These are phyloP conservation scores for Neodiprion virginianus DNA, from an alignment of 1,140 invertebrate species.

Conservation along the genomic window DNA sequence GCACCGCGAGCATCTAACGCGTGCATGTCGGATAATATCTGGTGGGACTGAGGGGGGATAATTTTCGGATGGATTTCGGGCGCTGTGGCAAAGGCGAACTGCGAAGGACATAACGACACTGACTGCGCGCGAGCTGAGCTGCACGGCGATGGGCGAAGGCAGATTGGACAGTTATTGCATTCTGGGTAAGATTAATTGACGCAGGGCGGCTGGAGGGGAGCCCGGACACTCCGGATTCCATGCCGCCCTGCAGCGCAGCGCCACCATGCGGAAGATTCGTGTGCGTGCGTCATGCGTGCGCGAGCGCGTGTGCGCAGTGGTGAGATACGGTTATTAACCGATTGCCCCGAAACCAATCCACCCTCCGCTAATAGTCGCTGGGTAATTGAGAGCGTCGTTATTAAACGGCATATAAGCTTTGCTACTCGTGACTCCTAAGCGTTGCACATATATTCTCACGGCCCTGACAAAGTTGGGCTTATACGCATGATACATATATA, in stretches of 20 bases:
- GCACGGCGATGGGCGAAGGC: slow-evolving; percentile 51
- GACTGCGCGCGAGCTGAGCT: slow-evolving; percentile 37
- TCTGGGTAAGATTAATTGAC: slow-evolving; percentile 63
- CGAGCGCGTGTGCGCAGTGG: not conserved
- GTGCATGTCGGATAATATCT: slow-evolving; percentile 20
- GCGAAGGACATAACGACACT: slow-evolving; percentile 47
- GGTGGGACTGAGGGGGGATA: slow-evolving; percentile 8
- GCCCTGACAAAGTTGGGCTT: not conserved
- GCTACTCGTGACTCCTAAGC: not conserved
- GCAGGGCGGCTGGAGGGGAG: slow-evolving; percentile 41
- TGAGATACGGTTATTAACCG: slow-evolving; percentile 54
- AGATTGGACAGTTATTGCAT: slow-evolving; percentile 65
- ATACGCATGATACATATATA: not conserved
- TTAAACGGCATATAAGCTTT: slow-evolving; percentile 42
- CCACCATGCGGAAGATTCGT: too few species aligned
- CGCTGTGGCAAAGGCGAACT: slow-evolving; percentile 16
- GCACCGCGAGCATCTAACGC: slow-evolving; percentile 12
- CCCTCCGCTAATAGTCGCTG: slow-evolving; percentile 45
- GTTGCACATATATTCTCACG: not conserved
- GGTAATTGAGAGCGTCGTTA: slow-evolving; percentile 55
- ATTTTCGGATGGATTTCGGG: not conserved
- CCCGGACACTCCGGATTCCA: not conserved
- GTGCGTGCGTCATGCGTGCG: too few species aligned
- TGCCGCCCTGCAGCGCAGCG: not conserved
- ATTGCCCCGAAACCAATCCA: slow-evolving; percentile 49